Evolutionary conservation across 92 coral and sea anemone genomes (phyloP), one percentile per base, ranked within the genome.

Genomic region (Blastomussa wellsi): DNA sequence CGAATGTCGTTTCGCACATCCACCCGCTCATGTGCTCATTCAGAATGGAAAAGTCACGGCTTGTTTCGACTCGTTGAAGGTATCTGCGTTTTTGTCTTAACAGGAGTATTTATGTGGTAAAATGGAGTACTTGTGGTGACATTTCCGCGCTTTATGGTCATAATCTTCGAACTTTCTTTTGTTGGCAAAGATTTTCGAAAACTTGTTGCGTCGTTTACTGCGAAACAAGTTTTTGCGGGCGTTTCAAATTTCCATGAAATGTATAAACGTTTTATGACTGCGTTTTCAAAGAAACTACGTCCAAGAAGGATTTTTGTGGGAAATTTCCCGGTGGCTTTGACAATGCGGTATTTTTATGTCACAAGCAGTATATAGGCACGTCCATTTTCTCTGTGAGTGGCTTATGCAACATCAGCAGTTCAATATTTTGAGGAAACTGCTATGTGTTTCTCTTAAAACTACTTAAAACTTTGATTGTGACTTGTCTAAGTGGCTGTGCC

Each of bases 1-100:
- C 65, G 99, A 96, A 89, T 96, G 99, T 77, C 95, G 99, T 66
- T 96, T 94, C 94, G 99, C 99, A 72, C 99, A 96, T 93, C 99
- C 99, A 69, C 98, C 94, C 86, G 93, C 94, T 89, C 95, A 94
- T 88, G 98, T 96, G 88, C 92, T 88, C 64, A 89, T 96, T 55
- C 98, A 96, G 77, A 96, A 91, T 87, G 99, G 99, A 74, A 95
- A 92, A 87, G 99, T 96, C 84, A 96, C 99, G 84, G 99, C 99
- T 42, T 96, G 99, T 90, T 96, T 96, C 93, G 99, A 96, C 93
- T 96, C 99, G 41, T 85, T 96, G 90, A 96, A 96, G 99, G 99
- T 96, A 93, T 57, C 59, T 77, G 26, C 88, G 77, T 77, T 76
- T 73, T 84, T 76, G 41, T 64, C 64, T 84, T 67, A 66, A 62